These are phyloP conservation scores for Trinorchestia longiramus DNA, from an alignment of 1,140 invertebrate genomes.

Conservation along the genomic window DNA sequence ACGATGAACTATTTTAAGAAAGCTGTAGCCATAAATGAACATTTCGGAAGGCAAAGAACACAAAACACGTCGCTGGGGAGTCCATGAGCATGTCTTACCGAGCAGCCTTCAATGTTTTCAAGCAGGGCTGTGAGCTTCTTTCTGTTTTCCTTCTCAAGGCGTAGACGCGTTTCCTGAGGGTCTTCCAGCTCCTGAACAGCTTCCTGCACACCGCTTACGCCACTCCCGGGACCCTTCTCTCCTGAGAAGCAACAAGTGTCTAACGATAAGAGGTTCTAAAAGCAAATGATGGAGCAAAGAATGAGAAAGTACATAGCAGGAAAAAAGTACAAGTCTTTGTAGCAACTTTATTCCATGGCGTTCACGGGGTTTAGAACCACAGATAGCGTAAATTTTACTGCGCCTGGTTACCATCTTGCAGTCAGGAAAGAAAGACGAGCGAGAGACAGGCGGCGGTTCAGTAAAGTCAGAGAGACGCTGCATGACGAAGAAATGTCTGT, in stretches of 20 bases:
- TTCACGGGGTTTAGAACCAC: too few species aligned
- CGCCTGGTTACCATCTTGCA: too few species aligned
- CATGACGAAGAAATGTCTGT: too few species aligned
- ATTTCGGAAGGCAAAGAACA: neutral
- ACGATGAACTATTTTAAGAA: neutral
- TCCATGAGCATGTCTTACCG: slow-evolving; percentile 72
- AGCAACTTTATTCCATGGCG: too few species aligned
- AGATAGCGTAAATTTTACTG: too few species aligned
- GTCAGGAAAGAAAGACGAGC: too few species aligned
- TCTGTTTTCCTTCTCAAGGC: slow-evolving; percentile 77
- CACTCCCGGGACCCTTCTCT: slow-evolving; percentile 61
- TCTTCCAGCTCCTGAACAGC: slow-evolving; percentile 68
- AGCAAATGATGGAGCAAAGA: too few species aligned
- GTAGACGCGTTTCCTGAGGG: slow-evolving; percentile 72
- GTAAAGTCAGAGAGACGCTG: too few species aligned
- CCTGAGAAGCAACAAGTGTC: slow-evolving; percentile 43
- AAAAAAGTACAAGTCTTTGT: too few species aligned
- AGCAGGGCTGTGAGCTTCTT: slow-evolving; percentile 82
- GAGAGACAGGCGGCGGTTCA: too few species aligned
- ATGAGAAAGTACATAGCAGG: too few species aligned
- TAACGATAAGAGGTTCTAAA: too few species aligned
- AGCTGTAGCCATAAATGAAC: neutral
- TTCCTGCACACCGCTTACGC: neutral
- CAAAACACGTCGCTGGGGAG: neutral
- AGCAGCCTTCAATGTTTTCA: slow-evolving; percentile 86